These are phyloP conservation scores for Phylloscopus trochilus DNA, from an alignment of 2,113 vertebrate genomes.

Conservation along the genomic window DNA sequence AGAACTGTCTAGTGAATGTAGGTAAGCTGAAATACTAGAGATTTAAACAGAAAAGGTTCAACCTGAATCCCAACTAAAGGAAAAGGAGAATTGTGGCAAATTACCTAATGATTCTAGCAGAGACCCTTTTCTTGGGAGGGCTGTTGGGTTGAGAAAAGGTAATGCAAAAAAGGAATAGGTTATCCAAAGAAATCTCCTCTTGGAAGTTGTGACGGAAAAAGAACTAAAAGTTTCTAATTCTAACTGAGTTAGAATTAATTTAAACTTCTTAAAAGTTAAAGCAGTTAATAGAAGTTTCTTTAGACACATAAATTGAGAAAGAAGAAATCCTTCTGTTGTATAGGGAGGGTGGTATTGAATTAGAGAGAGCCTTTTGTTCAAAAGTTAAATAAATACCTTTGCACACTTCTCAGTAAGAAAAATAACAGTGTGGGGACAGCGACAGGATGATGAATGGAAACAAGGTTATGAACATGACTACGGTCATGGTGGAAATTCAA, in stretches of 20 bases:
- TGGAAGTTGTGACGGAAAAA: background rate
- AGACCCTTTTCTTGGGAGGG: background rate
- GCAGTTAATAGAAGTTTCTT: background rate
- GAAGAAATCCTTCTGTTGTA: background rate
- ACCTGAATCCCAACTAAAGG: background rate
- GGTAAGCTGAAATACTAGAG: background rate
- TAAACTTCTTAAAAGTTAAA: background rate
- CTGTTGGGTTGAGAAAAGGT: background rate
- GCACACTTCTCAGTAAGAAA: background rate
- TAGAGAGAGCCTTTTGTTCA: background rate
- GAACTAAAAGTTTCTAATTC: no score
- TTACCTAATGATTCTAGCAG: background rate
- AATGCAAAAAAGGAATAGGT: background rate
- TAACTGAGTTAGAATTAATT: background rate
- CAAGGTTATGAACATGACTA: background rate
- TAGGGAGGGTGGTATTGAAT: background rate
- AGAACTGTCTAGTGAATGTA: background rate
- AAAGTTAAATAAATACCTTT: slow-evolving; percentile 2
- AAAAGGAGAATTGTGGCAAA: background rate
- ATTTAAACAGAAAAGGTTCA: background rate
- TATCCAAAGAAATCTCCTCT: background rate
- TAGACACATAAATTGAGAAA: background rate
- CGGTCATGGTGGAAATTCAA: background rate
- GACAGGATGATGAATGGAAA: slow-evolving; percentile 1
- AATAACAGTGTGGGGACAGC: background rate